Percentiles rank a stretch among this genome's conserved stretches.
phyloP scores from a whole-genome alignment of 2,888 invertebrate genomes.

The Sarcophaga subvicina region DNA sequence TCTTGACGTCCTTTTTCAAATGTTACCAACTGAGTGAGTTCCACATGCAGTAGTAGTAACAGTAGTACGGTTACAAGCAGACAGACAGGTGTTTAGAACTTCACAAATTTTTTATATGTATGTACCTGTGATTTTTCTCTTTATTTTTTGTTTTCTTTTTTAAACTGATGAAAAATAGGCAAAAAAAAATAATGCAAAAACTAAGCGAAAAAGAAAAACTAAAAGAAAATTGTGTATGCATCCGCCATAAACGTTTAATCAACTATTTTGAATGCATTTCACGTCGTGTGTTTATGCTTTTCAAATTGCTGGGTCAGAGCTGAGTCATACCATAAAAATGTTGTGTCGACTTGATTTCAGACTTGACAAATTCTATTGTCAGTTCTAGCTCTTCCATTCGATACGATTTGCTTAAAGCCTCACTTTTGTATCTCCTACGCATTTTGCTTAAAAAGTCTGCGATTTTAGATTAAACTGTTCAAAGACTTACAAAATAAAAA shows the following conservation, averaged over 20 bases:
- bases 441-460: conserved; percentile 17
- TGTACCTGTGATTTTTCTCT: neutral
- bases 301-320: conserved; percentile 1
- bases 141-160: conserved; percentile 31
- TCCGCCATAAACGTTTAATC: conserved; percentile 60
- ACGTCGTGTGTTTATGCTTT: conserved; percentile 53
- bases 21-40: neutral
- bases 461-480: conserved; percentile 46
- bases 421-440: conserved; percentile 55
- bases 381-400: conserved; percentile 27
- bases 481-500: neutral
- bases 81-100: conserved; percentile 64
- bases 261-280: conserved; percentile 61
- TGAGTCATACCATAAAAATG: conserved; percentile 55
- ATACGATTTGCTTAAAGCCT: neutral
- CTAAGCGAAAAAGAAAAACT: neutral
- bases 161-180: conserved; percentile 15
- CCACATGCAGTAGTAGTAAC: neutral
- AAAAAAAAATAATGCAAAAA: conserved; percentile 43
- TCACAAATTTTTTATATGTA: conserved; percentile 37
- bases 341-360: conserved; percentile 50
- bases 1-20: neutral
- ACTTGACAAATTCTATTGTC: conserved; percentile 62
- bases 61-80: neutral
- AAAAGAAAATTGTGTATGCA: conserved; percentile 22